A percentile compares a stretch with the other conserved stretches of the same genome.
Conservation (phyloP, 2,113 vertebrate genomes). For the Trinectes maculatus region DNA sequence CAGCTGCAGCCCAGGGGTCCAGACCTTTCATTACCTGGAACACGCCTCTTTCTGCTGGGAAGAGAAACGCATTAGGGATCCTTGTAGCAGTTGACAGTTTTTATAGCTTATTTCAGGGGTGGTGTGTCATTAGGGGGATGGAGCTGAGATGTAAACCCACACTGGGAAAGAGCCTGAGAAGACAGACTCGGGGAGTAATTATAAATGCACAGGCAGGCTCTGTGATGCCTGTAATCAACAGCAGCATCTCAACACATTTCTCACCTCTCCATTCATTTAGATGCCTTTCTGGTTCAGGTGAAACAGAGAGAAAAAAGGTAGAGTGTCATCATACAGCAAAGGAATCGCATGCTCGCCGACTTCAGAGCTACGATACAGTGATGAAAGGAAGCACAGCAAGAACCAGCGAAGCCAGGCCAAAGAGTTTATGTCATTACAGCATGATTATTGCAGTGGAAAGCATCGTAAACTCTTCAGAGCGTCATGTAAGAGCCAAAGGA, state of each 20-base stretch:
- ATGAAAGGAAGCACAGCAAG: neutral
- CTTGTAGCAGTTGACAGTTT: slow-evolving; percentile 52
- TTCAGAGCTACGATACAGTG: neutral
- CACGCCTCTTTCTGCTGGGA: slow-evolving; percentile 32
- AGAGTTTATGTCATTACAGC: slow-evolving; percentile 22
- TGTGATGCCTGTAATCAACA: slow-evolving; percentile 62
- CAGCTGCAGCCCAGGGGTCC: slow-evolving; percentile 37
- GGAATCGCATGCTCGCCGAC: neutral
- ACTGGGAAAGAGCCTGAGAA: slow-evolving; percentile 39
- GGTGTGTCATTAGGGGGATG: slow-evolving; percentile 51
- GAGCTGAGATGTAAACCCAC: slow-evolving; percentile 39
- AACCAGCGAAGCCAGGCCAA: neutral
- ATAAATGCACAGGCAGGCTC: slow-evolving; percentile 49
- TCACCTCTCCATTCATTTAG: slow-evolving; percentile 33
- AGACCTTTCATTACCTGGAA: slow-evolving; percentile 54
- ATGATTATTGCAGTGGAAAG: slow-evolving; percentile 19
- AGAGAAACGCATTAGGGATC: slow-evolving; percentile 28
- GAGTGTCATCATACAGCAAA: neutral
- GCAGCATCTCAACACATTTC: slow-evolving; percentile 40
- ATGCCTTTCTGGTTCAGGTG: slow-evolving; percentile 30
- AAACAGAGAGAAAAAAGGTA: neutral
- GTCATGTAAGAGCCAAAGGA: slow-evolving; percentile 29
- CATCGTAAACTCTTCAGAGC: slow-evolving; percentile 33
- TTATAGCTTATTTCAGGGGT: slow-evolving; percentile 37
- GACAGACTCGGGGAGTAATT: slow-evolving; percentile 51